phyloP scores from a whole-genome alignment of 2,113 vertebrate species.

The Rhinolophus sinicus region DNA sequence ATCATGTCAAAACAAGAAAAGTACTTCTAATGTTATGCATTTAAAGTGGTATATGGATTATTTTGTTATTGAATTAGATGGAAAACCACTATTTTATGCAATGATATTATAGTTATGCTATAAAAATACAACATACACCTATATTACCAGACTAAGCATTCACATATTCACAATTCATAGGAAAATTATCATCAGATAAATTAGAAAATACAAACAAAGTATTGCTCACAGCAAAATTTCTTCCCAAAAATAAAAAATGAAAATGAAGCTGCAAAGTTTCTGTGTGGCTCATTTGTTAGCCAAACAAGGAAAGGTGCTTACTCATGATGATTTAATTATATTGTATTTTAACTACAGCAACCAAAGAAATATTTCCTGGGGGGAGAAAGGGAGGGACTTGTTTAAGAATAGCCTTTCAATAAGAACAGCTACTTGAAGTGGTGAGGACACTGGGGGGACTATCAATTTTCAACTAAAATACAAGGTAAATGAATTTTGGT shows the following conservation, averaged over 20 bases:
- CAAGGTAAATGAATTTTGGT: neutral
- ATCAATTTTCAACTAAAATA: constrained; percentile 10
- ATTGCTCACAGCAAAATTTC: neutral
- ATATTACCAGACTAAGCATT: constrained; percentile 1
- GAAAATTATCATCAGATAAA: neutral
- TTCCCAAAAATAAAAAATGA: neutral
- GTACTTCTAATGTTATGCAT: neutral
- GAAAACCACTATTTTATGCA: neutral
- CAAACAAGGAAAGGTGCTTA: constrained; percentile 30
- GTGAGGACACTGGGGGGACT: neutral
- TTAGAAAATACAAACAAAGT: constrained; percentile 35
- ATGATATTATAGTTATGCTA: neutral
- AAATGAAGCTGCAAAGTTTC: constrained; percentile 28
- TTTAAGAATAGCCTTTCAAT: neutral
- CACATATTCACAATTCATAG: neutral
- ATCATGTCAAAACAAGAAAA: neutral
- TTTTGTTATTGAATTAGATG: constrained; percentile 8
- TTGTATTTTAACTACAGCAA: neutral
- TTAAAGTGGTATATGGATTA: neutral
- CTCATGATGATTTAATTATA: constrained; percentile 5
- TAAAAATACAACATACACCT: neutral
- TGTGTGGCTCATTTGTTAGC: constrained; percentile 2
- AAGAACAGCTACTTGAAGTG: neutral
- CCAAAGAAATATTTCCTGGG: neutral
- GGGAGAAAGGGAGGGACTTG: rapidly evolving